Conservation (phyloP, 1,140 invertebrate genomes). For the Platyura marginata region DNA sequence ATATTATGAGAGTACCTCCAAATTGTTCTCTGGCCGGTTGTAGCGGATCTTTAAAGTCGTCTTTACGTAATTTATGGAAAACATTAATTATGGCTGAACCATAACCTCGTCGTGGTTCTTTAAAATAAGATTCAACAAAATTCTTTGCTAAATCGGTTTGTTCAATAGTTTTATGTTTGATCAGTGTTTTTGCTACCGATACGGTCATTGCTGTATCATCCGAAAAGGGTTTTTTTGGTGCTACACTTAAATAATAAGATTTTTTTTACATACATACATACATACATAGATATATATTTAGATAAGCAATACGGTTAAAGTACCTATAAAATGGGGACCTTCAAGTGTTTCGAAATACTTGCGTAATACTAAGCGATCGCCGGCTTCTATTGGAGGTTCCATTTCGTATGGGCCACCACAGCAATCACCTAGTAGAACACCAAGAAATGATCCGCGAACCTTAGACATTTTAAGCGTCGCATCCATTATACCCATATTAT, state of each 20-base stretch:
- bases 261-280: not conserved
- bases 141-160: slow-evolving; percentile 36
- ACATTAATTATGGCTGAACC: slow-evolving; percentile 40
- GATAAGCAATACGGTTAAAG: slow-evolving; percentile 7
- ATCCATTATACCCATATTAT: slow-evolving; percentile 18
- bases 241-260: slow-evolving; percentile 16
- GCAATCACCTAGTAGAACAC: slow-evolving; percentile 52
- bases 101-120: slow-evolving; percentile 45
- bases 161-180: slow-evolving; percentile 36
- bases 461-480: slow-evolving; percentile 29
- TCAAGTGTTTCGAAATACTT: slow-evolving; percentile 39
- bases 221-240: slow-evolving; percentile 41
- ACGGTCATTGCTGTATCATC: slow-evolving; percentile 66
- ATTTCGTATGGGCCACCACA: slow-evolving; percentile 49
- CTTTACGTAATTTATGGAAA: slow-evolving; percentile 37
- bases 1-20: slow-evolving; percentile 34
- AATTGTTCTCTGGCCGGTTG: slow-evolving; percentile 50
- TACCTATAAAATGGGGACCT: slow-evolving; percentile 34
- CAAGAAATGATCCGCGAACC: slow-evolving; percentile 47
- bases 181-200: slow-evolving; percentile 40
- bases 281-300: not conserved
- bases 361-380: slow-evolving; percentile 32
- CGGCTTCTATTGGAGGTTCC: slow-evolving; percentile 22
- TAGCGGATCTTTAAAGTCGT: slow-evolving; percentile 38
- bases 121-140: slow-evolving; percentile 46